These are phyloP conservation scores for Spea hammondii DNA, from an alignment of 2,797 vertebrate species.

Conservation along the genomic window DNA sequence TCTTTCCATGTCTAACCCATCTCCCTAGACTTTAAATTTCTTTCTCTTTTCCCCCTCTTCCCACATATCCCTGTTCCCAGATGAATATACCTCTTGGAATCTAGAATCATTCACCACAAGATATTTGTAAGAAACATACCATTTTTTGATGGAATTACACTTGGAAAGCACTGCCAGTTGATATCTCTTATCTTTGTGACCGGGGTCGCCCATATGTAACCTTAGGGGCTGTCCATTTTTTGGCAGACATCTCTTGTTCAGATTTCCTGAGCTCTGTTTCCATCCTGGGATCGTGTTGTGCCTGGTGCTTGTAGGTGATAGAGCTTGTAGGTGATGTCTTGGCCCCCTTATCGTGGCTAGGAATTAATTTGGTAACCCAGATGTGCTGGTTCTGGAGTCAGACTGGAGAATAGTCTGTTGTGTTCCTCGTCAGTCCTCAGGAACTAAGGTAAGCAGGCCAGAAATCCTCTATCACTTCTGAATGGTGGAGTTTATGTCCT, in stretches of 20 bases:
- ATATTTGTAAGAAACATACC: conserved; percentile 83
- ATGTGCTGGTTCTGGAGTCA: conserved; percentile 79
- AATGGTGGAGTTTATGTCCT: conserved; percentile 94
- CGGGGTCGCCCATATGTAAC: conserved; percentile 71
- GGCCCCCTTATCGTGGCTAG: conserved; percentile 64
- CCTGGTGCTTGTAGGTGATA: conserved; percentile 68
- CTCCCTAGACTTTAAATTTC: conserved; percentile 51
- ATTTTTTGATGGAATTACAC: conserved; percentile 70
- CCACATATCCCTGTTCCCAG: conserved; percentile 58
- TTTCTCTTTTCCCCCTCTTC: conserved; percentile 58
- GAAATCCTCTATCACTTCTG: conserved; percentile 87
- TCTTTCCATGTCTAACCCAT: conserved; percentile 53
- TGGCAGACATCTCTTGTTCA: conserved; percentile 60
- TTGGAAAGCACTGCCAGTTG: conserved; percentile 68
- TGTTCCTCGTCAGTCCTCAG: conserved; percentile 89
- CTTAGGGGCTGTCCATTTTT: conserved; percentile 72
- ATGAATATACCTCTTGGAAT: conserved; percentile 57
- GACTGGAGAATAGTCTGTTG: conserved; percentile 78
- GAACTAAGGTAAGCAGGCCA: conserved; percentile 98
- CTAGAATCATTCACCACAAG: conserved; percentile 67
- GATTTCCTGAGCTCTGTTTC: conserved; percentile 55
- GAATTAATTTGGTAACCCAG: conserved; percentile 68
- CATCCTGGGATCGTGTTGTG: conserved; percentile 69
- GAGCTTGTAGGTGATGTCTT: conserved; percentile 56
- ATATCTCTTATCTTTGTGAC: conserved; percentile 77